phyloP scores from a whole-genome alignment of 2,797 vertebrate genomes.

The Mus spretus region DNA sequence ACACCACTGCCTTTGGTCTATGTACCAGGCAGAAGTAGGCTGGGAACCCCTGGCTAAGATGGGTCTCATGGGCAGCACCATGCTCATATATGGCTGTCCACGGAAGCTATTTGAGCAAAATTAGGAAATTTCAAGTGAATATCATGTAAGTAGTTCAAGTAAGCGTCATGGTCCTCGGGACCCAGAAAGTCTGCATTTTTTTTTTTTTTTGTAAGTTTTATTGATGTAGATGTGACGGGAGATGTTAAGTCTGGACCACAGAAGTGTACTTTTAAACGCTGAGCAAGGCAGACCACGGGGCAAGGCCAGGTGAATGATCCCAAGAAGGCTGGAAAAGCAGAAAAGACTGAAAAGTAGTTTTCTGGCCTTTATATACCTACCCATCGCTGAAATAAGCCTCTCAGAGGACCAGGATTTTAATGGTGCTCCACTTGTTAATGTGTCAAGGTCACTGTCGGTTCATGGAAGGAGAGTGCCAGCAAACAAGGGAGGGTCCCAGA shows the following conservation, averaged over 20 bases:
- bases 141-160: background rate
- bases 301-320: background rate
- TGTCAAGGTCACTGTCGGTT: background rate
- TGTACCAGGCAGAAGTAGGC: accelerated
- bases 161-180: background rate
- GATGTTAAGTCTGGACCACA: background rate
- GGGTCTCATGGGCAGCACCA: too few species aligned
- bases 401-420: background rate
- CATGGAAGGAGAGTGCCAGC: background rate
- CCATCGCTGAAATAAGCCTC: background rate
- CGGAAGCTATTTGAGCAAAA: background rate
- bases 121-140: background rate
- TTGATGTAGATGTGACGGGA: background rate
- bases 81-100: background rate
- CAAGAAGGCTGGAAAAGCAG: background rate
- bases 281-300: background rate
- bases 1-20: background rate
- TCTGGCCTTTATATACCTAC: background rate
- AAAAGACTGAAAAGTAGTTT: background rate
- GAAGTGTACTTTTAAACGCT: too few species aligned
- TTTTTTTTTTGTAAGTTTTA: background rate
- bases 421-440: background rate
- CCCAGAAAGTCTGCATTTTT: background rate
- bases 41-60: background rate
- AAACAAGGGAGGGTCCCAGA: background rate